A percentile compares a stretch with the other conserved stretches of the same genome.
Conservation (phyloP, 2,113 vertebrate genomes). For the Poicephalus gulielmi region DNA sequence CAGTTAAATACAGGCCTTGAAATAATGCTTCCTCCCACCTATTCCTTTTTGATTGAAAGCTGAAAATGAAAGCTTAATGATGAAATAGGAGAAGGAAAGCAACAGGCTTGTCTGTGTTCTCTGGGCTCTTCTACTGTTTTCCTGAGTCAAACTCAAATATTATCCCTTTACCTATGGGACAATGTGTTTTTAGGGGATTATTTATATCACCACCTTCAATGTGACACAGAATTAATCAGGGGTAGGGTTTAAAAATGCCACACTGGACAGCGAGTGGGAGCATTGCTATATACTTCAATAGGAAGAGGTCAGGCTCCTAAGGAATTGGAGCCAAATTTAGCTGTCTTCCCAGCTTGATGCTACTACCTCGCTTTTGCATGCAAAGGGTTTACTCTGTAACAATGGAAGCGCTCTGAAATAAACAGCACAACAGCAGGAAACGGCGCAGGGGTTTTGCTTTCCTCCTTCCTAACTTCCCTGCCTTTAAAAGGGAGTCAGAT, state of each 20-base stretch:
- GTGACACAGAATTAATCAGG: neutral
- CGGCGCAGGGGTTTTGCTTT: neutral
- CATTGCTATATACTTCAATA: neutral
- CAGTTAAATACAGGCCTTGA: neutral
- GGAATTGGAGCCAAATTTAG: neutral
- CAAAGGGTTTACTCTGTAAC: neutral
- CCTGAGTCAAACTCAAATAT: neutral
- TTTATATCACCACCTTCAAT: neutral
- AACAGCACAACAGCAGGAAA: slow-evolving; percentile 18
- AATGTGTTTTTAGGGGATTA: neutral
- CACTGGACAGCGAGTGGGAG: neutral
- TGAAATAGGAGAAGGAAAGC: neutral
- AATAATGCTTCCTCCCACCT: neutral
- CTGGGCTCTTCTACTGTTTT: neutral
- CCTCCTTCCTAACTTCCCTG: neutral
- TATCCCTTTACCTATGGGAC: neutral
- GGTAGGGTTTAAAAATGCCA: neutral
- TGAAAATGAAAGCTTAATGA: neutral
- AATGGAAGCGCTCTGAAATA: slow-evolving; percentile 25
- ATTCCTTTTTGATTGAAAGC: neutral
- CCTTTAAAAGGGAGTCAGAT: neutral
- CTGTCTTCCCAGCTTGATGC: neutral
- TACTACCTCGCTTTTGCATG: neutral
- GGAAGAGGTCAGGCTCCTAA: neutral
- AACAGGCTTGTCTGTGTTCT: neutral